Base-by-base conservation (phyloP, 2,113 vertebrate genomes). In the Orthochromis malagaraziensis region DNA sequence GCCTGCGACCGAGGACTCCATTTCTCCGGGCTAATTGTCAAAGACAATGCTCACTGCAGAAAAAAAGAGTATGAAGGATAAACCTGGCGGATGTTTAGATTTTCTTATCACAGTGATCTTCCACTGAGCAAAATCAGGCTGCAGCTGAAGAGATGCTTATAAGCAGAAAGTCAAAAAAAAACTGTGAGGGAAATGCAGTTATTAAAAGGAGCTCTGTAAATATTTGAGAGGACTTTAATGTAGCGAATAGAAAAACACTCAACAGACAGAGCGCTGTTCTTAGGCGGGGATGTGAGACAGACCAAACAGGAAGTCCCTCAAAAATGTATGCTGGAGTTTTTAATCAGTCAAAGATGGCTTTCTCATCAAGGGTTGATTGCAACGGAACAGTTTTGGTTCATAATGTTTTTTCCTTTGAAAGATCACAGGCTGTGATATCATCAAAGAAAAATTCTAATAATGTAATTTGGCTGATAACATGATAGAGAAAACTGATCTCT, bases 221-320 rank as follows among this genome's bases (percentile, higher is more conserved):
- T 95, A 90, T 94, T 87, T 90, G 83, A 85, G 89, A 88, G 81
- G 86, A 70, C 82, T 89, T 89, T 83, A 70, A 88, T 88, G 89
- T 82, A 54, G 88, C 47, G 2, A 79, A 80, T 53, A 93, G 60
- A 82, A 89, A 93, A 95, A 92, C 88, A 86, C 70, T 83, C 88
- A 90, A 81, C 86, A 84, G 90, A 81, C 79, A 81, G 85, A 17
- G 73, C 35, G 79, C 87, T 73, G 84, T 88, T 82, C 21, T 81
- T 86, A 45, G 87, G 82, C 81, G 87, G 89, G 95, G 96, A 96
- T 96, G 93, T 94, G 89, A 89, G 89, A 89, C 92, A 97, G 96
- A 97, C 96, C 95, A 96, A 97, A 97, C 95, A 97, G 96, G 96
- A 97, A 96, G 94, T 93, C 81, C 85, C 93, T 93, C 90, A 96